phyloP scores from a whole-genome alignment of 2,113 vertebrate genomes.

The Bujurquina vittata region DNA sequence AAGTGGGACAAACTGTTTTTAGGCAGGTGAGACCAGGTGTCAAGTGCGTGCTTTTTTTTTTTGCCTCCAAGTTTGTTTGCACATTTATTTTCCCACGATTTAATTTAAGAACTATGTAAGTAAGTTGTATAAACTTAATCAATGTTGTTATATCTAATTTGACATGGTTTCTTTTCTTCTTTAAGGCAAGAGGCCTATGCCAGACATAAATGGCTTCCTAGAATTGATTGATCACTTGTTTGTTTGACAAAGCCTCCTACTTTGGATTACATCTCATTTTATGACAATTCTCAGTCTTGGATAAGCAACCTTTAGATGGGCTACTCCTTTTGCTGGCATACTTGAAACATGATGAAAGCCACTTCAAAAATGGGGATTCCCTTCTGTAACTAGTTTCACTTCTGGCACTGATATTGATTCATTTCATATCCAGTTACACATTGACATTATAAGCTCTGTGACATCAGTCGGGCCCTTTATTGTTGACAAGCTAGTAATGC shows the following conservation, averaged over 20 bases:
- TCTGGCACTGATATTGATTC: background rate
- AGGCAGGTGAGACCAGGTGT: background rate
- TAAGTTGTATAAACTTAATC: background rate
- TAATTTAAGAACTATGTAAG: background rate
- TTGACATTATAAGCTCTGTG: background rate
- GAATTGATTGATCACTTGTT: no score
- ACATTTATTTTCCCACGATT: background rate
- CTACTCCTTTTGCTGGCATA: background rate
- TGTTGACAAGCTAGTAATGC: background rate
- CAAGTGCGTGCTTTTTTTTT: no score
- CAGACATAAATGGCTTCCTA: background rate
- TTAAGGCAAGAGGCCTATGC: background rate
- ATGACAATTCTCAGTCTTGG: background rate
- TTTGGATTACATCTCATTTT: no score
- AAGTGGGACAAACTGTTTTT: background rate
- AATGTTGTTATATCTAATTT: background rate
- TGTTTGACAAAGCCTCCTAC: no score
- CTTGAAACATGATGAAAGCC: background rate
- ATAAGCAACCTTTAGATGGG: background rate
- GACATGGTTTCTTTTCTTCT: background rate
- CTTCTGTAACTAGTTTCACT: background rate
- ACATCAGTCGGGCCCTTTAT: background rate
- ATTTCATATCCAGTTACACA: background rate
- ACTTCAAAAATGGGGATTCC: background rate
- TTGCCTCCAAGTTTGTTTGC: background rate